Evolutionary conservation across 2,888 invertebrate species (phyloP).

Genomic region (Leptopterna dolabrata): DNA sequence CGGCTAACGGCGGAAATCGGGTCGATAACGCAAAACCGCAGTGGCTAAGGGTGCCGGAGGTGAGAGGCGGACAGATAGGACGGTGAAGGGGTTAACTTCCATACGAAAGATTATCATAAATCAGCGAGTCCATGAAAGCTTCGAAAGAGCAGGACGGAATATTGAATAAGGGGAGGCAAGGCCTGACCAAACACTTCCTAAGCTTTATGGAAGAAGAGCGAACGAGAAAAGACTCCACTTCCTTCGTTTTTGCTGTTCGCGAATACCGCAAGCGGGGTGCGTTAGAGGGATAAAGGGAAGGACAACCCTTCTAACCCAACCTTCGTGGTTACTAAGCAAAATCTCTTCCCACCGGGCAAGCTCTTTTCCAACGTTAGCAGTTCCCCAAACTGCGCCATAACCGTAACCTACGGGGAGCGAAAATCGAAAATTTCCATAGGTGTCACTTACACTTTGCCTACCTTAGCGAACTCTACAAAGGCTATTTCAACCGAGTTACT

Average conservation of each 20-base stretch:
- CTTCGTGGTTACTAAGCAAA: not conserved
- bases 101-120: constrained; percentile 29
- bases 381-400: not conserved
- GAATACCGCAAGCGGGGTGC: not conserved
- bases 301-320: not conserved
- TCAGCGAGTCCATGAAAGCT: constrained; percentile 33
- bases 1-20: too few species aligned
- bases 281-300: not conserved
- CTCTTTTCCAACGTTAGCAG: not conserved
- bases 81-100: not conserved
- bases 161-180: constrained; percentile 28
- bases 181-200: constrained; percentile 36
- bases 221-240: not conserved
- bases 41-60: too few species aligned
- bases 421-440: not conserved
- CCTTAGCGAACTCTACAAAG: too few species aligned
- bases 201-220: constrained; percentile 30
- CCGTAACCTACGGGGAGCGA: not conserved
- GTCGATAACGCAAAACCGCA: too few species aligned
- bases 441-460: not conserved
- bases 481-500: too few species aligned
- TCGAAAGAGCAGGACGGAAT: constrained; percentile 6
- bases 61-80: not conserved
- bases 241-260: not conserved
- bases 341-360: not conserved